Evolutionary conservation across 2,797 vertebrate species (phyloP).

Genomic region (Gymnothorax reevesii): DNA sequence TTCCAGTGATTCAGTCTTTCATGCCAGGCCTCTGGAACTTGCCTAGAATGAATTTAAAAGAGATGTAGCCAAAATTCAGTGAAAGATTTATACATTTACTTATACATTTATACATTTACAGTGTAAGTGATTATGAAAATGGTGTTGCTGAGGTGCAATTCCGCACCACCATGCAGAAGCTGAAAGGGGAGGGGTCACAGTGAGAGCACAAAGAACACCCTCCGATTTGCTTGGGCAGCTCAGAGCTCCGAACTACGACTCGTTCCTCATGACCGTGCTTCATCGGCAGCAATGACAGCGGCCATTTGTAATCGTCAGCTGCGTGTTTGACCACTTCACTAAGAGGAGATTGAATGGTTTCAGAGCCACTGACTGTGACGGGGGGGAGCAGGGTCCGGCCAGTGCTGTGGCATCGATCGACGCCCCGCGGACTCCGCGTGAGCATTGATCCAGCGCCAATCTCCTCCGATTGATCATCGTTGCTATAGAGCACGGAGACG

Average conservation of each 20-base stretch:
- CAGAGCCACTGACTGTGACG: slow-evolving; percentile 57
- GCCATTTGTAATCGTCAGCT: neutral
- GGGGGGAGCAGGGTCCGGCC: slow-evolving; percentile 58
- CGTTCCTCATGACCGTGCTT: neutral
- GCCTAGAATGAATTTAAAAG: neutral
- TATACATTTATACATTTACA: too few species aligned
- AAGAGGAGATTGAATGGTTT: slow-evolving; percentile 39
- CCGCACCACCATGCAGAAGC: neutral
- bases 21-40: neutral
- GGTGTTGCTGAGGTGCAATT: neutral
- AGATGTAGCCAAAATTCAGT: neutral
- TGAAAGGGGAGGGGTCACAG: neutral
- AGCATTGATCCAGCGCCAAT: slow-evolving; percentile 67
- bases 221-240: too few species aligned
- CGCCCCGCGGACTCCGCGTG: slow-evolving; percentile 65
- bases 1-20: neutral
- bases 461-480: slow-evolving; percentile 64
- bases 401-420: slow-evolving; percentile 64
- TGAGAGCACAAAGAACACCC: neutral
- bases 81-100: neutral
- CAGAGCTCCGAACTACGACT: neutral
- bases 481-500: slow-evolving; percentile 45
- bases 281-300: neutral
- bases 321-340: neutral
- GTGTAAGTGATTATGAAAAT: neutral